Conservation (phyloP, 2,113 vertebrate species). For the Nothocercus nigrocapillus region DNA sequence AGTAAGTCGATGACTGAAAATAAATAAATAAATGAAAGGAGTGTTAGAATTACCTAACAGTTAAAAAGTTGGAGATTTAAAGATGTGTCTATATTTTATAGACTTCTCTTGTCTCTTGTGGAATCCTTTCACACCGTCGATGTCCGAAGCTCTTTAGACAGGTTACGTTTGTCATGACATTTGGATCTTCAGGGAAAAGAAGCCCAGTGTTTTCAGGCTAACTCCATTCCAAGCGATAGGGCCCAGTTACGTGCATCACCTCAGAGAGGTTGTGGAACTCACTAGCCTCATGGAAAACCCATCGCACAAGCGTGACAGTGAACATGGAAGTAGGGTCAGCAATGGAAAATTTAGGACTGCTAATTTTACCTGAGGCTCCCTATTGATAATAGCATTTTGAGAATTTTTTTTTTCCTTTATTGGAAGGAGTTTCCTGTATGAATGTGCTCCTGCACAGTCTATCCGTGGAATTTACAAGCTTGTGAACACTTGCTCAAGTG, state of each 20-base stretch:
- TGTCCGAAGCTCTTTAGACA: background rate
- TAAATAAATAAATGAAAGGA: background rate
- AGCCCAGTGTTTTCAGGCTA: background rate
- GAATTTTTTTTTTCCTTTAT: background rate
- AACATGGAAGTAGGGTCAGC: background rate
- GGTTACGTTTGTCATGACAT: background rate
- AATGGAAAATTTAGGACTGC: background rate
- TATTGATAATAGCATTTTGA: background rate
- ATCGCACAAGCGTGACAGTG: background rate
- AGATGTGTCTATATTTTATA: background rate
- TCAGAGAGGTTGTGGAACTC: background rate
- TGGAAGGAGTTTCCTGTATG: background rate
- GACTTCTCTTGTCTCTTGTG: background rate
- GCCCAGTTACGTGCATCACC: background rate
- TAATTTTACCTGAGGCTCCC: background rate
- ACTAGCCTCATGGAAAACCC: background rate
- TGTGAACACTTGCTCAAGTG: background rate
- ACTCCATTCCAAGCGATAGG: background rate
- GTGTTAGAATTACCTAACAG: background rate
- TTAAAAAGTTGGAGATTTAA: background rate
- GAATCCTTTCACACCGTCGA: background rate
- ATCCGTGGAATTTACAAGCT: background rate
- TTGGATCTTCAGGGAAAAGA: background rate
- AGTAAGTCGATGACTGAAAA: background rate
- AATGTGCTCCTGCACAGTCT: background rate